Base-by-base conservation (phyloP, 2,797 vertebrate species). In the Sebastes melanostomus region DNA sequence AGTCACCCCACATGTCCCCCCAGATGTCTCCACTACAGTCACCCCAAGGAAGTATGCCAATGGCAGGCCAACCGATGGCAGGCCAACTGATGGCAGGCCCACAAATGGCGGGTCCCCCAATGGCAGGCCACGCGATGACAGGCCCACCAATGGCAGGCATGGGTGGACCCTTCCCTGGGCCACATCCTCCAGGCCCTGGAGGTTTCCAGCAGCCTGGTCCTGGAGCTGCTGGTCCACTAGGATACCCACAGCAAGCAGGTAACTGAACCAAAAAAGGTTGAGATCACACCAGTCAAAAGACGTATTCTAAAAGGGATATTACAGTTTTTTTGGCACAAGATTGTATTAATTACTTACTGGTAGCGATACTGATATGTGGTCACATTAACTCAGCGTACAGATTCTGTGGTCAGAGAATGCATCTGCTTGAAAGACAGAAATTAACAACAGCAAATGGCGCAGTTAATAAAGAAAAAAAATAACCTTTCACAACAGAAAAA, bases 201-300 rank as follows among this genome's bases (percentile, higher is more conserved):
- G 95, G 94, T 75, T 95, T 97, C 77, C 96, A 95, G 76, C 96
- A 96, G 0, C 92, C 94, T 29, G 89, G 90, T 60, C 88, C 93
- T 1, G 96, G 95, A 77, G 94, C 95, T 77, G 66, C 54, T 50
- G 85, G 87, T 89, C 91, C 91, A 38, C 36, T 84, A 69, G 95
- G 94, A 56, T 96, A 94, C 81, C 92, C 93, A 74, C 95, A 94
- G 72, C 96, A 95, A 87, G 74, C 82, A 93, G 95, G 96, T 96
- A 88, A 75, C 16, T 66, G n/a, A 27, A 38, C 13, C 8, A 34
- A 55, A 32, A 54, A 11, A 54, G 52, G 11, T 6, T 67, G 14
- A 12, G 9, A 24, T 66, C 34, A 24, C 5, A 46, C 32, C 25
- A 60, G 10, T 62, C 18, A 65, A 58, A 50, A 66, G 4, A 38